Percentiles rank a stretch among this genome's conserved stretches.
phyloP scores from a whole-genome alignment of 2,797 vertebrate species.

The Hybognathus amarus region DNA sequence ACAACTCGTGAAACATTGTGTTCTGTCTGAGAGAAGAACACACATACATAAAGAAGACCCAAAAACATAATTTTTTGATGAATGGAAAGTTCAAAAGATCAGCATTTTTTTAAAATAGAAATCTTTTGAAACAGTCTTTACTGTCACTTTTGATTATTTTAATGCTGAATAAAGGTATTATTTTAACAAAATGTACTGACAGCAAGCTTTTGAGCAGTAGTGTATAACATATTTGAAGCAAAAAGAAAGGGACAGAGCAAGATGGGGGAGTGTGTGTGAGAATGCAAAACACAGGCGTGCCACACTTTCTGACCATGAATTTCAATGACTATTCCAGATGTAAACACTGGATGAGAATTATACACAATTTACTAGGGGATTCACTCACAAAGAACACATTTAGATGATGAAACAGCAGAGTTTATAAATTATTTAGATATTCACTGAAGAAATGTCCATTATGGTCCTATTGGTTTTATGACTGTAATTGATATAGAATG shows the following conservation, averaged over 20 bases:
- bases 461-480: neutral
- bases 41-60: slow-evolving; percentile 16
- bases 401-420: neutral
- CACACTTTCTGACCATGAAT: neutral
- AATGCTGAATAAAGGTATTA: neutral
- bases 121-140: neutral
- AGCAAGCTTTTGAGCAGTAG: neutral
- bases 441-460: neutral
- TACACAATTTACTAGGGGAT: neutral
- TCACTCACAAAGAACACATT: neutral
- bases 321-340: neutral
- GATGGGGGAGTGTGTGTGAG: neutral
- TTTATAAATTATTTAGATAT: neutral
- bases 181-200: neutral
- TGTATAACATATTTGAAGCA: neutral
- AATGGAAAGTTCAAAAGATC: neutral
- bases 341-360: neutral
- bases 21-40: slow-evolving; percentile 28
- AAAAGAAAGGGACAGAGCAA: neutral
- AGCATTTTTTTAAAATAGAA: neutral
- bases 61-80: neutral
- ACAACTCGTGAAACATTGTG: slow-evolving; percentile 35
- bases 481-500: neutral
- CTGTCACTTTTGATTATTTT: neutral
- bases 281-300: neutral